Evolutionary conservation across 2,888 invertebrate genomes (phyloP).

Genomic region (Lasioglossum vierecki): DNA sequence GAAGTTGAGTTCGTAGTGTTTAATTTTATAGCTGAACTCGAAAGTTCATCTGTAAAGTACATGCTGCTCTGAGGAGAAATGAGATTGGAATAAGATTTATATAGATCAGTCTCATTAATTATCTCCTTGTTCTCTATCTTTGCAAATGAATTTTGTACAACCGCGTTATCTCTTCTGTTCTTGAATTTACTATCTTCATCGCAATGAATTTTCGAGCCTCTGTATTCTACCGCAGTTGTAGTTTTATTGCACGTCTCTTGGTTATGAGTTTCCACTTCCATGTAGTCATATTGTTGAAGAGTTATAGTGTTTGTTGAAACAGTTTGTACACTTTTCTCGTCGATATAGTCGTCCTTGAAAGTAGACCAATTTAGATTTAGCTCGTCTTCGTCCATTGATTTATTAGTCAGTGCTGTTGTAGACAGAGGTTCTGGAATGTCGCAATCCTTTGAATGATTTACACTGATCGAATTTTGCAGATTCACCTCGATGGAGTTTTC

Average conservation of each 20-base stretch:
- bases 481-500: conserved; percentile 37
- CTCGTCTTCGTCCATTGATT: conserved; percentile 29
- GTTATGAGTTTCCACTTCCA: not conserved
- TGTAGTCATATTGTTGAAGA: conserved; percentile 8
- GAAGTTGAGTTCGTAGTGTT: conserved; percentile 13
- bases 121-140: not conserved
- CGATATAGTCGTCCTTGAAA: not conserved
- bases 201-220: not conserved
- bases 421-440: conserved; percentile 29
- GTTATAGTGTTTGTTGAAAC: conserved; percentile 33
- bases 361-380: conserved; percentile 35
- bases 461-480: conserved; percentile 29
- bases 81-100: conserved; percentile 55
- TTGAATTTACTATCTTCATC: not conserved
- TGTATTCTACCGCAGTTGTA: not conserved
- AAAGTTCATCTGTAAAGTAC: conserved; percentile 67
- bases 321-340: not conserved
- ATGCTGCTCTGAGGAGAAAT: conserved; percentile 64
- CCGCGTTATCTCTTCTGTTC: not conserved
- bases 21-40: conserved; percentile 48
- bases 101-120: not conserved
- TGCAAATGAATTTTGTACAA: conserved; percentile 3
- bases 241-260: not conserved
- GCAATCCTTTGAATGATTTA: conserved; percentile 35
- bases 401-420: conserved; percentile 19